Conservation (phyloP, 2,113 vertebrate genomes). For the Echinops telfairi region DNA sequence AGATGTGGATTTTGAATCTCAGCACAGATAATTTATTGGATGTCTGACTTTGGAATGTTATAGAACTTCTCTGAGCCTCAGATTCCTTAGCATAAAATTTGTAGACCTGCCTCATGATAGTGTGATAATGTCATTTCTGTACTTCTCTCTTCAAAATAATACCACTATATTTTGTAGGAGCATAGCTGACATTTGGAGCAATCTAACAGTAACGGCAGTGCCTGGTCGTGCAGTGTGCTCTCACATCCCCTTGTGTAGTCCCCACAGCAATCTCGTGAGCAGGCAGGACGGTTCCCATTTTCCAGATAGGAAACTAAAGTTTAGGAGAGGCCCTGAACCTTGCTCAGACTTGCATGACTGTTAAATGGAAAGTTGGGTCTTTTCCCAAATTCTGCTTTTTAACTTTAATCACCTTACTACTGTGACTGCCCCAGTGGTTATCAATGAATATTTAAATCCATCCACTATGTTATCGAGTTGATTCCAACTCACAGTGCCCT, state of each 20-base stretch:
- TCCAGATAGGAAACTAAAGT: background rate
- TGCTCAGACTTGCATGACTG: slow-evolving; percentile 52
- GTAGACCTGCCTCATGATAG: background rate
- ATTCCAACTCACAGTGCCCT: too few relatives aligned
- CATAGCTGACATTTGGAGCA: background rate
- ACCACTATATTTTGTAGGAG: background rate
- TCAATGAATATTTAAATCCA: background rate
- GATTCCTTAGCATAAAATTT: background rate
- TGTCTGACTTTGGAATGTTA: background rate
- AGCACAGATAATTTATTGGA: background rate
- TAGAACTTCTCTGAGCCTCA: background rate
- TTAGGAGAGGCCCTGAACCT: slow-evolving; percentile 49
- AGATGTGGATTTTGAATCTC: background rate
- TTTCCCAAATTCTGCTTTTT: background rate
- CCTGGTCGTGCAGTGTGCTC: background rate
- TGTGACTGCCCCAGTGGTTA: background rate
- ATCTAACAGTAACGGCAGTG: background rate
- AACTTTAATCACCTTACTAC: background rate
- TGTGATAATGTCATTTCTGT: background rate
- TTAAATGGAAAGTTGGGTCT: background rate
- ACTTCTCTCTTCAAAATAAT: slow-evolving; percentile 10
- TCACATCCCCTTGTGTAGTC: background rate
- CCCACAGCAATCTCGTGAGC: background rate
- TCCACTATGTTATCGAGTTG: too few relatives aligned
- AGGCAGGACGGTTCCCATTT: background rate